Evolutionary conservation across 2,113 vertebrate genomes (phyloP).

Genomic region (Protobothrops mucrosquamatus): DNA sequence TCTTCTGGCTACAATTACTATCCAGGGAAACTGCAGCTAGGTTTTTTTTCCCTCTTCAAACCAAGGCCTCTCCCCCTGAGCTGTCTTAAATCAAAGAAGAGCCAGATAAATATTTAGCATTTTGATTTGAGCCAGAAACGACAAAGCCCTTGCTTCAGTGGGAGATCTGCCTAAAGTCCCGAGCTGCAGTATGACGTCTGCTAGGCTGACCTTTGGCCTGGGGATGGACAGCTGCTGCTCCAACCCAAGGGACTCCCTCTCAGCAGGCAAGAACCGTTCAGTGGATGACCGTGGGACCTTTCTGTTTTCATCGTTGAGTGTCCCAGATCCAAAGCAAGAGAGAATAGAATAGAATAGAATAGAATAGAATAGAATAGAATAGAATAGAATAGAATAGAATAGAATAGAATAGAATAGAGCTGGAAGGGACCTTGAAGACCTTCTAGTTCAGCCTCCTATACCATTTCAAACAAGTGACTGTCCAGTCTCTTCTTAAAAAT

Average conservation of each 20-base stretch:
- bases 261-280: not conserved
- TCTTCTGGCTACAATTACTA: no score
- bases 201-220: not conserved
- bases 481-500: no score
- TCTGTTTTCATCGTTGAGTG: no score
- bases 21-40: accelerated
- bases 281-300: not conserved
- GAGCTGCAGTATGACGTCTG: not conserved
- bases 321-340: not conserved
- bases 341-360: no score
- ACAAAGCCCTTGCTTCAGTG: not conserved
- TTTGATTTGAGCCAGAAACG: not conserved
- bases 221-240: not conserved
- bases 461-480: no score
- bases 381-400: no score
- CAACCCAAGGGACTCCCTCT: not conserved
- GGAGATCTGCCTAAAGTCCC: not conserved
- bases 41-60: not conserved
- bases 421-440: no score
- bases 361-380: no score
- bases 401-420: no score
- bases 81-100: not conserved
- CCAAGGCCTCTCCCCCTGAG: not conserved
- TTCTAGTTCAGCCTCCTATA: no score
- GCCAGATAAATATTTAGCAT: not conserved